phyloP scores from a whole-genome alignment of 1,140 invertebrate species.

The Drosophila triauraria region DNA sequence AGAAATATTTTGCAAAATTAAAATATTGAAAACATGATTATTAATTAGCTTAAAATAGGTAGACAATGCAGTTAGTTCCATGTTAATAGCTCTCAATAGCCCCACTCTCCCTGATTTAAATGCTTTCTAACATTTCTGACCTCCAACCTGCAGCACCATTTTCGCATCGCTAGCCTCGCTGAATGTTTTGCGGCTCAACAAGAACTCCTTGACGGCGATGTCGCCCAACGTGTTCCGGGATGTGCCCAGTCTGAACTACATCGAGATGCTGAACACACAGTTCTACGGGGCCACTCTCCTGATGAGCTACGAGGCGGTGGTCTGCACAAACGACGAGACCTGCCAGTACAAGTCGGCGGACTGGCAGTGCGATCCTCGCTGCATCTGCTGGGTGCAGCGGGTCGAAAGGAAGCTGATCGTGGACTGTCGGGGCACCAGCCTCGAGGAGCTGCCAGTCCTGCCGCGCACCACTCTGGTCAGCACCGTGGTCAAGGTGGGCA shows the following conservation, averaged over 20 bases:
- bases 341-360: conserved; percentile 69
- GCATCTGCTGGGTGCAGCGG: conserved; percentile 85
- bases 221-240: conserved; percentile 33
- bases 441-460: conserved; percentile 73
- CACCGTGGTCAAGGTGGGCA: conserved; percentile 85
- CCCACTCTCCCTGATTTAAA: neutral
- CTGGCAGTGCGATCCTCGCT: conserved; percentile 85
- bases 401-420: conserved; percentile 84
- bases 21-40: neutral
- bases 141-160: conserved; percentile 50
- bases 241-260: conserved; percentile 39
- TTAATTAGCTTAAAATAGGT: neutral
- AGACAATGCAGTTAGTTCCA: neutral
- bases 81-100: neutral
- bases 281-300: conserved; percentile 68
- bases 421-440: conserved; percentile 85
- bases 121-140: conserved; percentile 10
- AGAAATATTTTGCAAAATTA: neutral
- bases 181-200: conserved; percentile 49
- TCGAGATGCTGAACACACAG: conserved; percentile 69
- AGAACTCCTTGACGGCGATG: conserved; percentile 59
- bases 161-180: conserved; percentile 60
- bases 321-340: conserved; percentile 82
- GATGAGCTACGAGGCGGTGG: conserved; percentile 75
- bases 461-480: conserved; percentile 57